Percentiles rank a stretch among this genome's conserved stretches.
These are phyloP conservation scores for Drosophila fuyamai DNA, from an alignment of 1,140 invertebrate species.

Conservation along the genomic window DNA sequence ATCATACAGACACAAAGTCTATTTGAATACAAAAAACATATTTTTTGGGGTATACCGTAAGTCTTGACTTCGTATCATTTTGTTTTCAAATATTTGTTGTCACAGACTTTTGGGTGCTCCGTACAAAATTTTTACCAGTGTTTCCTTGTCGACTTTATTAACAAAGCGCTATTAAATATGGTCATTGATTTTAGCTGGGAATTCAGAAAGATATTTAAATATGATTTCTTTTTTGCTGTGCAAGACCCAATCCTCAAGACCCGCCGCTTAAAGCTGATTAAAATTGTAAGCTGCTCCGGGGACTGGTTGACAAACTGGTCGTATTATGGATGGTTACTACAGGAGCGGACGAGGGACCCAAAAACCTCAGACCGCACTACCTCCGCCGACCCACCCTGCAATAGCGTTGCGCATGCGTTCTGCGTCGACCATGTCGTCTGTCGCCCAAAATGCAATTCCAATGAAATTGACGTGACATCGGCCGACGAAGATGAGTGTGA, in stretches of 20 bases:
- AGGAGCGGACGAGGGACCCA: slow-evolving; percentile 15
- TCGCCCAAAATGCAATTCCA: slow-evolving; percentile 72
- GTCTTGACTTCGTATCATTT: too few species aligned
- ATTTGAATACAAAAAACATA: too few species aligned
- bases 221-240: slow-evolving; percentile 18
- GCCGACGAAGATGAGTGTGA: slow-evolving; percentile 75
- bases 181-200: background rate
- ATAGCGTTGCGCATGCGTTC: slow-evolving; percentile 67
- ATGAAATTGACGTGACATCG: slow-evolving; percentile 76
- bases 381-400: background rate
- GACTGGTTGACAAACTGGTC: slow-evolving; percentile 78
- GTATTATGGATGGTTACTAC: slow-evolving; percentile 1
- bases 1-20: too few species aligned
- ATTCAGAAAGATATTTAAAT: background rate
- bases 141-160: background rate
- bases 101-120: too few species aligned
- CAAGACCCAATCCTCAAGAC: slow-evolving; percentile 12
- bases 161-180: background rate
- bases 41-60: too few species aligned
- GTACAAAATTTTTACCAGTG: background rate
- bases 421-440: slow-evolving; percentile 14
- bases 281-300: slow-evolving; percentile 70
- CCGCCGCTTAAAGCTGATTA: slow-evolving; percentile 71
- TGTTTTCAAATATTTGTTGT: too few species aligned
- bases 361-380: slow-evolving; percentile 9